Percentiles rank a stretch among this genome's conserved stretches.
Evolutionary conservation across 2,888 invertebrate genomes (phyloP).

Genomic region (Thymelicus sylvestris): DNA sequence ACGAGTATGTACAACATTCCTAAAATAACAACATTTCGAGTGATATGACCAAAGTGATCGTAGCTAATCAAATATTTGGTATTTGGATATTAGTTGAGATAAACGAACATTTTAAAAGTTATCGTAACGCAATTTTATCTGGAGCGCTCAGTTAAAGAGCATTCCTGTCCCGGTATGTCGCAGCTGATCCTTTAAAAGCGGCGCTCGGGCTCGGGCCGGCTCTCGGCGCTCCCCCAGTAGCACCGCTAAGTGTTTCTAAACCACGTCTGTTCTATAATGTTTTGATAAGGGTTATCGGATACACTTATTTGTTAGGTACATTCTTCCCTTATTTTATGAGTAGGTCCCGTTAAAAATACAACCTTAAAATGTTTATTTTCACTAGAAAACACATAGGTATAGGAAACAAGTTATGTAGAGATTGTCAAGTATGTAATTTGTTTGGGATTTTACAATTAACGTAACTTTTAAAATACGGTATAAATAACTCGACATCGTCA

Average conservation of each 20-base stretch:
- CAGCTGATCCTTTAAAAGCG: constrained; percentile 44
- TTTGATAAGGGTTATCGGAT: constrained; percentile 67
- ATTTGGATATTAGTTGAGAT: not conserved
- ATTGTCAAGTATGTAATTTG: too few species aligned
- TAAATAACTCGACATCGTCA: too few species aligned
- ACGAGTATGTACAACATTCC: too few species aligned
- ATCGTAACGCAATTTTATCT: constrained; percentile 25
- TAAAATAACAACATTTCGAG: too few species aligned
- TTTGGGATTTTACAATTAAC: too few species aligned
- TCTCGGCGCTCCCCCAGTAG: too few species aligned
- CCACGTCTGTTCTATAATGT: constrained; percentile 70
- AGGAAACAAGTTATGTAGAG: too few species aligned
- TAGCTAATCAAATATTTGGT: not conserved
- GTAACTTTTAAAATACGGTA: too few species aligned
- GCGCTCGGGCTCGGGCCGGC: constrained; percentile 26
- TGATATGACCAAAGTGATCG: too few species aligned
- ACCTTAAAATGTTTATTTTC: too few species aligned
- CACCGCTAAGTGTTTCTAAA: constrained; percentile 66
- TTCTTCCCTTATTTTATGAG: constrained; percentile 25
- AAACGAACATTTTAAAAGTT: not conserved
- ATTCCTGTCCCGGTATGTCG: constrained; percentile 23
- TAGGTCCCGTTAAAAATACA: not conserved
- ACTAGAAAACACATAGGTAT: too few species aligned
- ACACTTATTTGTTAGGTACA: constrained; percentile 3
- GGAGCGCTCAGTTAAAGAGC: constrained; percentile 30